Percentiles rank a stretch among this genome's conserved stretches.
Evolutionary conservation across 2,888 invertebrate genomes (phyloP).

Genomic region (Fabriciana adippe): DNA sequence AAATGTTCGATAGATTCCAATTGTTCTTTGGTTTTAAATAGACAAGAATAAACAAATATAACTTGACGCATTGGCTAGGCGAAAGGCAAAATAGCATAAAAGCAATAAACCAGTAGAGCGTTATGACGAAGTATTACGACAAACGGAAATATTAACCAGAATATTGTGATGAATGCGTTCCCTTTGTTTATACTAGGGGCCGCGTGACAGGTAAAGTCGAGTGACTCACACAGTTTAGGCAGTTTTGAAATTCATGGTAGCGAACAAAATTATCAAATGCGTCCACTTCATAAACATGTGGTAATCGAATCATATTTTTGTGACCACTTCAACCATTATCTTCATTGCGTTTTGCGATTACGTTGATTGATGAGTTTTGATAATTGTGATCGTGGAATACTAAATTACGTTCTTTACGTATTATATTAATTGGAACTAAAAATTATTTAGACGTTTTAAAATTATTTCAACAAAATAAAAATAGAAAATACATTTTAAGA

Average conservation of each 20-base stretch:
- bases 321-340: slow-evolving; percentile 35
- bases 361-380: slow-evolving; percentile 30
- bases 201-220: slow-evolving; percentile 41
- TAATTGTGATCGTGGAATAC: slow-evolving; percentile 21
- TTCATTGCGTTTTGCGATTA: slow-evolving; percentile 25
- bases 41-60: slow-evolving; percentile 55
- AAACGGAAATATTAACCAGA: slow-evolving; percentile 64
- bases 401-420: neutral
- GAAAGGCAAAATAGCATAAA: slow-evolving; percentile 61
- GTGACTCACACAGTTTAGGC: slow-evolving; percentile 37
- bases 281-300: slow-evolving; percentile 31
- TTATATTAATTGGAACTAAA: neutral
- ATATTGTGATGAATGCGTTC: slow-evolving; percentile 54
- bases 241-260: slow-evolving; percentile 27
- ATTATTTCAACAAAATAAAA: neutral
- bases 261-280: slow-evolving; percentile 30
- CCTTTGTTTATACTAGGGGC: slow-evolving; percentile 54
- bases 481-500: slow-evolving; percentile 5
- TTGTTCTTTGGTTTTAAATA: slow-evolving; percentile 29
- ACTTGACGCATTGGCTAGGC: slow-evolving; percentile 52
- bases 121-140: slow-evolving; percentile 54
- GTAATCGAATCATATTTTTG: slow-evolving; percentile 36
- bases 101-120: slow-evolving; percentile 50
- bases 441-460: neutral
- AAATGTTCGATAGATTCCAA: slow-evolving; percentile 5